Conservation (phyloP, 1,140 invertebrate species). For the Drosophila obscura region DNA sequence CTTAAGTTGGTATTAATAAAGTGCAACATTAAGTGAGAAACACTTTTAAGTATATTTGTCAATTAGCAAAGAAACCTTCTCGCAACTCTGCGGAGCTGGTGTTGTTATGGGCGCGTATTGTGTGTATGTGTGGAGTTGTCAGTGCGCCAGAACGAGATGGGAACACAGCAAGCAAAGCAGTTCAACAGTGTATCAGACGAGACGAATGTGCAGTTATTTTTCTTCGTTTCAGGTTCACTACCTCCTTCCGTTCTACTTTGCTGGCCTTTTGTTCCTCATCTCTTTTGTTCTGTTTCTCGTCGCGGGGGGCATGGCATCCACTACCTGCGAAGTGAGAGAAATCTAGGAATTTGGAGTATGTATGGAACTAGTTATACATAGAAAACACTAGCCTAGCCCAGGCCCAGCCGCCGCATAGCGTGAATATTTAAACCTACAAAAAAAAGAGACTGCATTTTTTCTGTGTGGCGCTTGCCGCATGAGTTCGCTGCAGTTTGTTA, state of each 20-base stretch:
- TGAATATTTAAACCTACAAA: conserved; percentile 19
- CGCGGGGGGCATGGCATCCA: not conserved
- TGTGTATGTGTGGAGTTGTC: conserved; percentile 5
- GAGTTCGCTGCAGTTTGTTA: conserved; percentile 70
- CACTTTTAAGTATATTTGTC: no score
- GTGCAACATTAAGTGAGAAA: no score
- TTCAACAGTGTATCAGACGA: conserved; percentile 4
- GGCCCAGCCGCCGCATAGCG: not conserved
- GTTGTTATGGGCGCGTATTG: no score
- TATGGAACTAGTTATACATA: conserved; percentile 15
- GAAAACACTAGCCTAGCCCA: not conserved
- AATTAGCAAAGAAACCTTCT: no score
- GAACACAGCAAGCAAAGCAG: not conserved
- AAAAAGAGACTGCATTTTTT: conserved; percentile 21
- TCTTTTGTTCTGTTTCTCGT: conserved; percentile 54
- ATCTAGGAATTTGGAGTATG: conserved; percentile 22
- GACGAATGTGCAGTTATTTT: conserved; percentile 61
- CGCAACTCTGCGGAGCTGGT: no score
- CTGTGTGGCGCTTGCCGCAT: conserved; percentile 41
- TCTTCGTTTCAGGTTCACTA: conserved; percentile 69
- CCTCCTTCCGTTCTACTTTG: conserved; percentile 73
- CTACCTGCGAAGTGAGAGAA: conserved; percentile 28
- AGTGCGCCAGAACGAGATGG: not conserved
- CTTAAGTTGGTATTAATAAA: not conserved
- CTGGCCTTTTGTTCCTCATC: conserved; percentile 41